Percentiles rank a stretch among this genome's conserved stretches.
Conservation (phyloP, 1,140 invertebrate species). For the Drosophila yakuba region DNA sequence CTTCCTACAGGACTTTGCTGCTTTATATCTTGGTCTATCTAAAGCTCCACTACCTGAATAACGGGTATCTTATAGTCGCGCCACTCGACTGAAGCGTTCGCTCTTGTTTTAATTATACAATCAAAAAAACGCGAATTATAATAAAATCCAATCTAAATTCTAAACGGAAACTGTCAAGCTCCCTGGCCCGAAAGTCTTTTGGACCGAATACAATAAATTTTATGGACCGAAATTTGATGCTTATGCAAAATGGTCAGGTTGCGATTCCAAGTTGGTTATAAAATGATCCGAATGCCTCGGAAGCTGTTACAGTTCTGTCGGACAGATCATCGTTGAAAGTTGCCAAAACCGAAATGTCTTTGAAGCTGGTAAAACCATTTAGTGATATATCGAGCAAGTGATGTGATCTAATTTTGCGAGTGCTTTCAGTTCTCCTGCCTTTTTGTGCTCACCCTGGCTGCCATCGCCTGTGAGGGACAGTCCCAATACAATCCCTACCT, state of each 20-base stretch:
- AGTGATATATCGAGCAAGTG: not conserved
- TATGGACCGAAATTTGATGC: slow-evolving; percentile 60
- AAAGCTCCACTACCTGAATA: too few species aligned
- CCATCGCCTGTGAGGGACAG: slow-evolving; percentile 54
- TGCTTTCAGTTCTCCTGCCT: slow-evolving; percentile 51
- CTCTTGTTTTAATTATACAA: slow-evolving; percentile 36
- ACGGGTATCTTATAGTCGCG: too few species aligned
- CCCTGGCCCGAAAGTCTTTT: slow-evolving; percentile 27
- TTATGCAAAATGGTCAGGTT: slow-evolving; percentile 45
- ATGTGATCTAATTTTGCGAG: slow-evolving; percentile 17
- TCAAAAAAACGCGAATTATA: slow-evolving; percentile 40
- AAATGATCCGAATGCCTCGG: slow-evolving; percentile 43
- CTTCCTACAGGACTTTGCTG: too few species aligned
- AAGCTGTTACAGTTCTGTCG: slow-evolving; percentile 68
- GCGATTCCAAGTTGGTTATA: slow-evolving; percentile 47
- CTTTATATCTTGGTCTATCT: too few species aligned
- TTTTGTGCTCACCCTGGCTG: slow-evolving; percentile 40
- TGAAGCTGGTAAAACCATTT: slow-evolving; percentile 61
- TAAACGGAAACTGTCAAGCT: slow-evolving; percentile 74
- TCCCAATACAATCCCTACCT: slow-evolving; percentile 65
- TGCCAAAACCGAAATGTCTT: slow-evolving; percentile 47
- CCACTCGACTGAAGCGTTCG: too few species aligned
- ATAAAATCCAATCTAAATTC: slow-evolving; percentile 78
- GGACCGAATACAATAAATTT: slow-evolving; percentile 57
- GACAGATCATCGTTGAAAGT: slow-evolving; percentile 49